Conservation (phyloP, 2,797 vertebrate genomes). For the Halcyon smyrnensis region DNA sequence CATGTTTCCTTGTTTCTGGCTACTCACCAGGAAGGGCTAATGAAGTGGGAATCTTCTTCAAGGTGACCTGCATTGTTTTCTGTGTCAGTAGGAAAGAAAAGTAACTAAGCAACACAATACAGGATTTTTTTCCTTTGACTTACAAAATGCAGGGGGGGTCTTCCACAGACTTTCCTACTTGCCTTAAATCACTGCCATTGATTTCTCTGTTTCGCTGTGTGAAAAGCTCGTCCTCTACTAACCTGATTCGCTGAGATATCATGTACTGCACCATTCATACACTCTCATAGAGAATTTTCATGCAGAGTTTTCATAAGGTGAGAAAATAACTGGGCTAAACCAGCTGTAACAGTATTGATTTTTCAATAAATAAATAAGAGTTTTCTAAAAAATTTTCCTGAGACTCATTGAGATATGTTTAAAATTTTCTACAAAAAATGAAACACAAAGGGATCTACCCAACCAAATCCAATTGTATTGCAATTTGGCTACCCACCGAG, state of each 20-base stretch:
- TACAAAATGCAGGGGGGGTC: background rate
- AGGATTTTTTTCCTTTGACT: background rate
- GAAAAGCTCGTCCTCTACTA: background rate
- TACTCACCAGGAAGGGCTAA: background rate
- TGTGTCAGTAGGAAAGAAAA: background rate
- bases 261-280: background rate
- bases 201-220: background rate
- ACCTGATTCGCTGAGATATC: background rate
- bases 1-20: background rate
- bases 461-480: background rate
- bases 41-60: background rate
- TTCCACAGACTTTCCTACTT: background rate
- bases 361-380: background rate
- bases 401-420: background rate
- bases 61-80: background rate
- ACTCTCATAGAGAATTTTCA: background rate
- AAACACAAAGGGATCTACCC: background rate
- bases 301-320: background rate
- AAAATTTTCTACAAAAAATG: background rate
- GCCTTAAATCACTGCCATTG: background rate
- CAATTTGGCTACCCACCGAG: background rate
- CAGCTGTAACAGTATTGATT: background rate
- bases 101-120: background rate
- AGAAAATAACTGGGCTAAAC: background rate
- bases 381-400: background rate